Conservation (phyloP, 2,888 invertebrate genomes). For the Oxytorus armatus region DNA sequence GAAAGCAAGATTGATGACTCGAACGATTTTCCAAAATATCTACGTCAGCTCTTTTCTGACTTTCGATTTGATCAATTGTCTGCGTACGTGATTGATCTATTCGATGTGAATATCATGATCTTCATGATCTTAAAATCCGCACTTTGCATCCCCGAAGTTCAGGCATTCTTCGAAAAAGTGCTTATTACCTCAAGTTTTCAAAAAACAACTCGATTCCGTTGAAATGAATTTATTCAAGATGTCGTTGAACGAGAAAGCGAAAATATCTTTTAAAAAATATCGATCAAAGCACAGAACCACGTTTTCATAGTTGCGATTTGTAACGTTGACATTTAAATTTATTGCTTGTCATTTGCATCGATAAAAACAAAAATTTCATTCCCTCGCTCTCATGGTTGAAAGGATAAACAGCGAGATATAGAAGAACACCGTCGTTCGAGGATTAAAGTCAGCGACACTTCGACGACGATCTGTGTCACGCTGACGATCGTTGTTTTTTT, state of each 20-base stretch:
- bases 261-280: neutral
- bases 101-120: neutral
- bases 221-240: neutral
- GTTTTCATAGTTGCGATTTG: neutral
- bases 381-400: constrained; percentile 16
- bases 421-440: constrained; percentile 2
- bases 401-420: constrained; percentile 15
- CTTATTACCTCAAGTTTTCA: neutral
- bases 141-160: no score
- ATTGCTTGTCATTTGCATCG: neutral
- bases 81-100: constrained; percentile 45
- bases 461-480: constrained; percentile 32
- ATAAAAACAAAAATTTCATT: constrained; percentile 3
- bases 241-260: neutral
- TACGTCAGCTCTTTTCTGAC: constrained; percentile 35
- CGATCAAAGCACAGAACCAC: neutral
- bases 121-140: no score
- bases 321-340: neutral
- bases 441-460: constrained; percentile 41
- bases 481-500: constrained; percentile 34
- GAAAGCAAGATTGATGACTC: constrained; percentile 56
- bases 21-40: constrained; percentile 36
- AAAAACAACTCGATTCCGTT: neutral
- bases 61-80: constrained; percentile 34
- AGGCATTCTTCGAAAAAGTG: no score